Conservation (phyloP, 2,797 vertebrate species). For the Clarias laeviceps region DNA sequence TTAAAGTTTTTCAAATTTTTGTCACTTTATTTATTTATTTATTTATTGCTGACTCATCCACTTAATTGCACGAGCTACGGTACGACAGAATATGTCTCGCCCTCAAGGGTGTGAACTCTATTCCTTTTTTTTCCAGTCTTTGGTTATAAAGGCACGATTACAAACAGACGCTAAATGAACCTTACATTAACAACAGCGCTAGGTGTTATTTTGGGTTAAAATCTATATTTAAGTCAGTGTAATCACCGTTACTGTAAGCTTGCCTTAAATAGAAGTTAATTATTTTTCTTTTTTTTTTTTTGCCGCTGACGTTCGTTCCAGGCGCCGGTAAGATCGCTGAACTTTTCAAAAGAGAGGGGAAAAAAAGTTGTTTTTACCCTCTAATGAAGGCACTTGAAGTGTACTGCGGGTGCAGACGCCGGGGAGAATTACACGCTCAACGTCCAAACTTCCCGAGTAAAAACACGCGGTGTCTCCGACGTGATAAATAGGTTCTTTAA, state of each 20-base stretch:
- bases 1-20: too few species aligned
- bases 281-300: not conserved
- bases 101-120: not conserved
- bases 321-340: not conserved
- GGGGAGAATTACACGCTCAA: not conserved
- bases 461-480: not conserved
- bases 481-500: slow-evolving; percentile 13
- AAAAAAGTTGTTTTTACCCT: slow-evolving; percentile 2
- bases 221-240: slow-evolving; percentile 2
- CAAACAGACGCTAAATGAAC: not conserved
- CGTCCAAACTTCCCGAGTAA: not conserved
- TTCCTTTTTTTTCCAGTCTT: not conserved
- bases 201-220: not conserved
- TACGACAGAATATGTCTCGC: too few species aligned
- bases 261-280: not conserved
- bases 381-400: slow-evolving; percentile 9
- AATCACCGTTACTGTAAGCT: not conserved
- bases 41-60: not conserved
- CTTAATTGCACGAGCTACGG: too few species aligned
- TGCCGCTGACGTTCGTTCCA: not conserved
- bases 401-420: not conserved
- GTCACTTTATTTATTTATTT: too few species aligned
- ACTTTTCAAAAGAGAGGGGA: not conserved
- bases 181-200: too few species aligned
- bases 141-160: not conserved